These are phyloP conservation scores for Drosophila albomicans DNA, from an alignment of 1,140 invertebrate species.

Conservation along the genomic window DNA sequence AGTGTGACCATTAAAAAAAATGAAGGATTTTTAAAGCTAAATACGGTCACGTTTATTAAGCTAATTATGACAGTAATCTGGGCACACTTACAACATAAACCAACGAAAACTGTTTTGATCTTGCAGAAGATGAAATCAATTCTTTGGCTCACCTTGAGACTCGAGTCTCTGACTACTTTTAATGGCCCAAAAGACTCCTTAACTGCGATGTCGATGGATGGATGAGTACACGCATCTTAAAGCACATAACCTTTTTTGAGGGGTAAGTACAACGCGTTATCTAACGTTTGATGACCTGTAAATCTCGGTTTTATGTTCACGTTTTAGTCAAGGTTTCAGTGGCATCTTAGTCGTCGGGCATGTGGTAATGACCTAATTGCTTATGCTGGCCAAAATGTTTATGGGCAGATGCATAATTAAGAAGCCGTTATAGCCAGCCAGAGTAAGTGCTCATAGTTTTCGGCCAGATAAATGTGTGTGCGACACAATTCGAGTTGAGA, in stretches of 20 bases:
- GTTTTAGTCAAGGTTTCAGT: constrained; percentile 45
- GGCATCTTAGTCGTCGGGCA: background rate
- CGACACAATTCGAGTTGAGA: constrained; percentile 4
- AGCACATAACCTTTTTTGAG: constrained; percentile 32
- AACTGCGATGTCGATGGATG: no score
- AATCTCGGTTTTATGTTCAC: constrained; percentile 42
- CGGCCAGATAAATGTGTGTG: constrained; percentile 33
- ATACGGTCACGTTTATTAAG: no score
- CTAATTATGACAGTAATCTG: no score
- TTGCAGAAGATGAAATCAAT: constrained; percentile 2
- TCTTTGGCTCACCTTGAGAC: constrained; percentile 14
- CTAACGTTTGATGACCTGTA: constrained; percentile 36
- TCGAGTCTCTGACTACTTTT: background rate
- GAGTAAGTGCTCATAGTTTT: constrained; percentile 34
- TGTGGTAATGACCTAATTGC: constrained; percentile 71
- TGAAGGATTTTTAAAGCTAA: no score
- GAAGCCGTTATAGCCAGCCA: constrained; percentile 64
- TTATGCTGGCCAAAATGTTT: constrained; percentile 53
- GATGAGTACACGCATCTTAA: constrained; percentile 9
- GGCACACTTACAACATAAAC: no score
- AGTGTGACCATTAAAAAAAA: no score
- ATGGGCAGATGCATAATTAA: constrained; percentile 75
- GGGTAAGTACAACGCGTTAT: constrained; percentile 4
- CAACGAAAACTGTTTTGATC: background rate
- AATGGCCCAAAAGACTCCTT: constrained; percentile 5